Conservation (phyloP, 2,797 vertebrate species). For the Hypotaenidia okinawae region DNA sequence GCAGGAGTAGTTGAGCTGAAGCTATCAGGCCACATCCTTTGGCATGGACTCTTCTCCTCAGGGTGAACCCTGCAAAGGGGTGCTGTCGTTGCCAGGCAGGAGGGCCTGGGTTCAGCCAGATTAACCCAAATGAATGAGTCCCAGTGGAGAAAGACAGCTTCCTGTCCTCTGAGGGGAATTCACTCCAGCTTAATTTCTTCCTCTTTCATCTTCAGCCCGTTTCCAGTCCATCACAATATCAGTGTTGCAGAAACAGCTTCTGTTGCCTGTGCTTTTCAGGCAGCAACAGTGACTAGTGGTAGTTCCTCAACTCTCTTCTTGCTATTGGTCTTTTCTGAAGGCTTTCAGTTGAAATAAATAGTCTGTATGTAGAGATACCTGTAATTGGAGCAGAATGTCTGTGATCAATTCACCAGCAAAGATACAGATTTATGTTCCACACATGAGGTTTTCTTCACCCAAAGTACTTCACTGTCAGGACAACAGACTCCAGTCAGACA, state of each 20-base stretch:
- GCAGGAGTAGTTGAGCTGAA: neutral
- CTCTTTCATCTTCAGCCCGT: neutral
- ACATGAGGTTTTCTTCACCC: neutral
- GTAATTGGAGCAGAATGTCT: neutral
- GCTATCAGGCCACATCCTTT: neutral
- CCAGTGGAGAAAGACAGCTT: neutral
- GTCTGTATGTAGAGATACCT: neutral
- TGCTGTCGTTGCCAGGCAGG: neutral
- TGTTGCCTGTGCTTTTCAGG: neutral
- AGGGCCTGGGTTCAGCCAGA: neutral
- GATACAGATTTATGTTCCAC: accelerated
- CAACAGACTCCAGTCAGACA: neutral
- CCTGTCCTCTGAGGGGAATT: neutral
- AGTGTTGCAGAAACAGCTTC: neutral
- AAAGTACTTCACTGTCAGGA: neutral
- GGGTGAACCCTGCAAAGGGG: neutral
- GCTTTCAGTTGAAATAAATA: neutral
- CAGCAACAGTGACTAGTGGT: neutral
- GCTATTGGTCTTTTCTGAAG: neutral
- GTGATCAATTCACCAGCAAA: neutral
- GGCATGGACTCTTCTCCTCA: neutral
- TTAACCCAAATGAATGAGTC: neutral
- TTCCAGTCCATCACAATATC: neutral
- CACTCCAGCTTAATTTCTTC: neutral
- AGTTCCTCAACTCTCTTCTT: neutral